Evolutionary conservation across 2,888 invertebrate species (phyloP).

Genomic region (Cephus rjabovi): DNA sequence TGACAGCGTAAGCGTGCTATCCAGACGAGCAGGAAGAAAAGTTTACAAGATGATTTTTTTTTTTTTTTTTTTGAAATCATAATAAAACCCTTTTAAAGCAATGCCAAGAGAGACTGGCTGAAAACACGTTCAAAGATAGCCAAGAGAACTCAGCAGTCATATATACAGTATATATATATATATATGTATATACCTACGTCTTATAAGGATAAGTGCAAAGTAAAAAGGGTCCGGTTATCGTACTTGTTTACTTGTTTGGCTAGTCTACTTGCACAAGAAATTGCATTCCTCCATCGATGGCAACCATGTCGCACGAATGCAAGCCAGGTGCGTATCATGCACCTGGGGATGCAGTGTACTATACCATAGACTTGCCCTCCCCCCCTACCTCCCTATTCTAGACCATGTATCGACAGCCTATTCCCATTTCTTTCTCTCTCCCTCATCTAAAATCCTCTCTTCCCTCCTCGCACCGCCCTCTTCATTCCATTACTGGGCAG

Average conservation of each 20-base stretch:
- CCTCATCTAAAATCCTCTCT: constrained; percentile 13
- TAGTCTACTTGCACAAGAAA: constrained; percentile 6
- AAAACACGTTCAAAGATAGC: neutral
- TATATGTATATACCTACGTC: neutral
- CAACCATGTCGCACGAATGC: neutral
- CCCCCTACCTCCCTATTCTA: neutral
- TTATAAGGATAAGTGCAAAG: neutral
- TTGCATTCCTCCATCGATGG: neutral
- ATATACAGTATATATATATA: no score
- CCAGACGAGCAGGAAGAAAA: neutral
- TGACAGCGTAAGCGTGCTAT: neutral
- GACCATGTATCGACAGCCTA: neutral
- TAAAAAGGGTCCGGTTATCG: neutral
- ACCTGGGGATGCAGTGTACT: neutral
- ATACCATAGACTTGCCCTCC: neutral
- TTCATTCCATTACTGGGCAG: neutral
- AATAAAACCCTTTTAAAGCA: neutral
- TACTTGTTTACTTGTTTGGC: neutral
- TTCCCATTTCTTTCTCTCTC: neutral
- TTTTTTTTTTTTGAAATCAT: neutral
- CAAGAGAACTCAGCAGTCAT: neutral
- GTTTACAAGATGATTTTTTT: neutral
- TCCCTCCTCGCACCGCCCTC: neutral
- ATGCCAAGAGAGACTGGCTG: neutral
- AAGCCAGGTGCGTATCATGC: neutral